Conservation (phyloP, 2,888 invertebrate genomes). For the Erannis defoliaria region DNA sequence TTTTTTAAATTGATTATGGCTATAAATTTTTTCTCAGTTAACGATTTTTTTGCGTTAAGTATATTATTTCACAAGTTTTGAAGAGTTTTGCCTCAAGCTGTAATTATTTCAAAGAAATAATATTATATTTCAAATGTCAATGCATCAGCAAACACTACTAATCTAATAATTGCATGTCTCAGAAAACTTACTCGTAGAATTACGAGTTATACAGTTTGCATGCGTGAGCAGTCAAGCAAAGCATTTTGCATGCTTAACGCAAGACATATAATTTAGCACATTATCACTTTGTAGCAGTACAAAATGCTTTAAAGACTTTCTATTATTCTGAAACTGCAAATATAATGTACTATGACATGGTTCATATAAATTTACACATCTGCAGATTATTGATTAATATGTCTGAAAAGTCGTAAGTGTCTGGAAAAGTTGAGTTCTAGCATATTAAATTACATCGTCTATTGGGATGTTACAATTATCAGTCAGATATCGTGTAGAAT, state of each 20-base stretch:
- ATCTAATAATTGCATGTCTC: slow-evolving; percentile 21
- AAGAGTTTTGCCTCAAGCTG: too few species aligned
- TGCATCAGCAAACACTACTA: slow-evolving; percentile 23
- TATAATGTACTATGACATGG: neutral
- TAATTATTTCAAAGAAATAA: too few species aligned
- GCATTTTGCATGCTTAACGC: slow-evolving; percentile 9
- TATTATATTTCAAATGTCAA: too few species aligned
- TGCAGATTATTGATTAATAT: slow-evolving; percentile 1
- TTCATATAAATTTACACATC: neutral
- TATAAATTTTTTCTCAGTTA: too few species aligned
- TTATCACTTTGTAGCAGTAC: slow-evolving; percentile 1
- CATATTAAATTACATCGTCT: neutral
- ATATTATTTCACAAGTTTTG: too few species aligned
- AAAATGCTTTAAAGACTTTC: neutral
- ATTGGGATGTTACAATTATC: neutral
- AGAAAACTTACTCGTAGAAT: slow-evolving; percentile 19
- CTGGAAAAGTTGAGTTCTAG: neutral
- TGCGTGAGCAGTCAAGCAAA: slow-evolving; percentile 16
- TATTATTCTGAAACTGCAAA: neutral
- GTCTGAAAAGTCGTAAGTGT: slow-evolving; percentile 18
- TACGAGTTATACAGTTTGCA: slow-evolving; percentile 6
- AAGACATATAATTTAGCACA: neutral
- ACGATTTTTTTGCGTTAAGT: too few species aligned
- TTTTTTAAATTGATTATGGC: too few species aligned
- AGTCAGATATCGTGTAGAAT: neutral